Evolutionary conservation across 2,888 invertebrate genomes (phyloP).

Genomic region (Gastrophysa polygoni): DNA sequence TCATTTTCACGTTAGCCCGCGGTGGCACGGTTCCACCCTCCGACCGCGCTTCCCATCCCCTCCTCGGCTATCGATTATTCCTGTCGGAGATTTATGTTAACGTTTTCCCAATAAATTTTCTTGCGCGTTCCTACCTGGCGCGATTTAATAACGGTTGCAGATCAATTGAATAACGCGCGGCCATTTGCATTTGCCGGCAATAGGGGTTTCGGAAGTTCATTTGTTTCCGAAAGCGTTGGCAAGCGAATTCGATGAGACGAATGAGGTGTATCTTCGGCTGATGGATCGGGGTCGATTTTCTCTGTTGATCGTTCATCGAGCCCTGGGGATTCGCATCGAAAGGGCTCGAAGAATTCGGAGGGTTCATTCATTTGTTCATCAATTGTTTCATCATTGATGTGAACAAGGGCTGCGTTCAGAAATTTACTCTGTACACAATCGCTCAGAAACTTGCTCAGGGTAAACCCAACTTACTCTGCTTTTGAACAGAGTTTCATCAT

Average conservation of each 20-base stretch:
- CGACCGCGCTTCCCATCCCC: background rate
- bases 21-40: background rate
- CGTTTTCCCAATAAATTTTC: background rate
- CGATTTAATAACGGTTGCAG: slow-evolving; percentile 3
- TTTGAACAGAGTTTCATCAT: too few species aligned
- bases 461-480: too few species aligned
- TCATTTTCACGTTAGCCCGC: background rate
- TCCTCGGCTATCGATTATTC: background rate
- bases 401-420: too few species aligned
- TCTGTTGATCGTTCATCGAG: too few species aligned
- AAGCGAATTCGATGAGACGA: background rate
- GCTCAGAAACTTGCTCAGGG: too few species aligned
- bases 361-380: too few species aligned
- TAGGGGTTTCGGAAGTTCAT: slow-evolving; percentile 8
- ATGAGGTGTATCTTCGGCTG: too few species aligned
- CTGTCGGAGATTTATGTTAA: background rate
- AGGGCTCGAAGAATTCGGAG: too few species aligned
- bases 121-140: background rate
- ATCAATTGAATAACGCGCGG: slow-evolving; percentile 7
- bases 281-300: too few species aligned
- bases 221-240: slow-evolving; percentile 3
- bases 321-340: too few species aligned
- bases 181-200: slow-evolving; percentile 1
- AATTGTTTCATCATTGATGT: too few species aligned
- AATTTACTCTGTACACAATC: too few species aligned